Conservation (phyloP, 2,888 invertebrate genomes). For the Petrophora chlorosata region DNA sequence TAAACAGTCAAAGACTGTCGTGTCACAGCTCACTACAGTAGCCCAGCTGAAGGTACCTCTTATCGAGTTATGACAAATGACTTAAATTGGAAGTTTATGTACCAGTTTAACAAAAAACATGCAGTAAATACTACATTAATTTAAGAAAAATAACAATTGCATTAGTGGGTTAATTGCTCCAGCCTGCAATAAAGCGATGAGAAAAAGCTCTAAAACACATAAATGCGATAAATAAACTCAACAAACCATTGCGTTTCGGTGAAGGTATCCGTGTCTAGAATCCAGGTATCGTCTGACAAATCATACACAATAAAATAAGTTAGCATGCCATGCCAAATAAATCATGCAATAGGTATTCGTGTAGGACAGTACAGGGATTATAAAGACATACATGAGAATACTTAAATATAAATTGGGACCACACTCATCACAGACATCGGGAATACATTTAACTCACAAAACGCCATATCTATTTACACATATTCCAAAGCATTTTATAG, state of each 20-base stretch:
- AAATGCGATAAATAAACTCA: slow-evolving; percentile 63
- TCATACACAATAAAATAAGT: slow-evolving; percentile 73
- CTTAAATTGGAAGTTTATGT: slow-evolving; percentile 1
- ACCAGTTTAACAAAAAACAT: slow-evolving; percentile 24
- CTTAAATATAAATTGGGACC: slow-evolving; percentile 37
- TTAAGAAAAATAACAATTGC: slow-evolving; percentile 32
- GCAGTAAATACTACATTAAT: slow-evolving; percentile 23
- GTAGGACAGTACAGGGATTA: slow-evolving; percentile 48
- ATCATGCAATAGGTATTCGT: slow-evolving; percentile 75
- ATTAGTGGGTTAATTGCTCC: slow-evolving; percentile 50
- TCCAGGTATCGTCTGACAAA: slow-evolving; percentile 82
- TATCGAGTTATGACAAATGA: background rate
- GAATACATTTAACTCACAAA: background rate
- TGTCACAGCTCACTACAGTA: too few relatives aligned
- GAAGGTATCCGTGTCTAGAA: slow-evolving; percentile 78
- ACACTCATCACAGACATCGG: slow-evolving; percentile 10
- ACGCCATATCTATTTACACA: slow-evolving; percentile 25
- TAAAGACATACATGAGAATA: slow-evolving; percentile 41
- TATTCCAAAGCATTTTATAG: slow-evolving; percentile 26
- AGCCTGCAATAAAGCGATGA: slow-evolving; percentile 49
- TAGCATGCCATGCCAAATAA: slow-evolving; percentile 79
- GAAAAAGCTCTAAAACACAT: slow-evolving; percentile 49
- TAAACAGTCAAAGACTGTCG: too few relatives aligned
- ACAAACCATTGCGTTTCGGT: slow-evolving; percentile 78
- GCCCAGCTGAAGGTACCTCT: too few relatives aligned